Conservation (phyloP, 2,113 vertebrate genomes). For the Papio anubis region DNA sequence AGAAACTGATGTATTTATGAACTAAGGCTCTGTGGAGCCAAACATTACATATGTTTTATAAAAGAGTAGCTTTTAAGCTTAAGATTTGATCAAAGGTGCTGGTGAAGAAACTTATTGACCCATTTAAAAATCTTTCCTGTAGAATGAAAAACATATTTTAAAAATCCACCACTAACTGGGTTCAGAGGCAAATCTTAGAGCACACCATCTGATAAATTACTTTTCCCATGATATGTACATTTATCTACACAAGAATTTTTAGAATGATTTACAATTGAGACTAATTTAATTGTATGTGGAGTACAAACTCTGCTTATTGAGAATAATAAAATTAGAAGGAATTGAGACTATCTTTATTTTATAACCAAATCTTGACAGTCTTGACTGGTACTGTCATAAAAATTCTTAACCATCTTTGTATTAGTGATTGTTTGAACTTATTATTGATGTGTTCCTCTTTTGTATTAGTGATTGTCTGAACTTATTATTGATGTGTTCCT, state of each 20-base stretch:
- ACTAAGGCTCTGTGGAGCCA: not conserved
- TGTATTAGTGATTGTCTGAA: too few relatives aligned
- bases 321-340: not conserved
- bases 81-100: not conserved
- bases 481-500: too few relatives aligned
- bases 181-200: not conserved
- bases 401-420: not conserved
- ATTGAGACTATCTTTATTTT: not conserved
- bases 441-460: too few relatives aligned
- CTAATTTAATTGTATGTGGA: not conserved
- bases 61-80: conserved; percentile 5
- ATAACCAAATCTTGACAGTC: not conserved
- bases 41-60: not conserved
- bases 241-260: not conserved
- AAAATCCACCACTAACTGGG: not conserved
- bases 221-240: not conserved
- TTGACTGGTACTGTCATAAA: not conserved
- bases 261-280: not conserved
- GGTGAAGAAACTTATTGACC: not conserved
- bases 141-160: not conserved
- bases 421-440: not conserved
- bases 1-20: not conserved
- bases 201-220: not conserved
- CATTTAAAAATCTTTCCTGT: not conserved
- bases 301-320: not conserved